phyloP scores from a whole-genome alignment of 2,797 vertebrate species.

The Odontamblyopus lacepedii region DNA sequence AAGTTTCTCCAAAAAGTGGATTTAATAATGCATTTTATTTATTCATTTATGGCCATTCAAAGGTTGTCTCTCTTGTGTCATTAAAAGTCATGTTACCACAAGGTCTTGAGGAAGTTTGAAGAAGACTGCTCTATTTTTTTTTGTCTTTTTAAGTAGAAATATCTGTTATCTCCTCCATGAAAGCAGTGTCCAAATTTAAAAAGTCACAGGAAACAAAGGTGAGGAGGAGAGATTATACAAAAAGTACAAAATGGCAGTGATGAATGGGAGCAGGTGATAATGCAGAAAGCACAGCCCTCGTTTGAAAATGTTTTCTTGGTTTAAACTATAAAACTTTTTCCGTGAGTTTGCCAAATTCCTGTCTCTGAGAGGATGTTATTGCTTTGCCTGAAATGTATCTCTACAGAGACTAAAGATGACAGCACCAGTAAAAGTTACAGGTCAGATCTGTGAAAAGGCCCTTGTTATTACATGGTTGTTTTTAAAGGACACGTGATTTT shows the following conservation, averaged over 20 bases:
- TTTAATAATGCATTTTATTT: slow-evolving; percentile 19
- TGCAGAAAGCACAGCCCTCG: neutral
- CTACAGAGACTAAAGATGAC: too few relatives aligned
- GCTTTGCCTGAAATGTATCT: too few relatives aligned
- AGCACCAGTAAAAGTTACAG: too few relatives aligned
- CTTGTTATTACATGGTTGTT: too few relatives aligned
- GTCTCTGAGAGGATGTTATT: too few relatives aligned
- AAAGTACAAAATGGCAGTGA: neutral
- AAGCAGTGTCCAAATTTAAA: neutral
- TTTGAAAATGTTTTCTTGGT: neutral
- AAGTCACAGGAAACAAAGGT: neutral
- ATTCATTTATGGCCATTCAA: slow-evolving; percentile 21
- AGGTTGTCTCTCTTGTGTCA: slow-evolving; percentile 45
- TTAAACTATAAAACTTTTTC: neutral
- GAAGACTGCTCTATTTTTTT: slow-evolving; percentile 10
- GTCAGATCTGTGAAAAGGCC: too few relatives aligned
- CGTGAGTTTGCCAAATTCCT: too few relatives aligned
- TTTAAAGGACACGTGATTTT: too few relatives aligned
- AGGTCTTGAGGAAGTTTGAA: slow-evolving; percentile 50
- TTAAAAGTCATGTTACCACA: slow-evolving; percentile 58
- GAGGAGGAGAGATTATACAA: neutral
- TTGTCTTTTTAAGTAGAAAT: neutral
- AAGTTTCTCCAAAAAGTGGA: neutral
- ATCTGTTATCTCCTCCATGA: neutral
- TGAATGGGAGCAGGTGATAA: neutral